Evolutionary conservation across 2,888 invertebrate species (phyloP), one percentile per base, ranked within the genome.

Genomic region (Leptinotarsa haldemani): DNA sequence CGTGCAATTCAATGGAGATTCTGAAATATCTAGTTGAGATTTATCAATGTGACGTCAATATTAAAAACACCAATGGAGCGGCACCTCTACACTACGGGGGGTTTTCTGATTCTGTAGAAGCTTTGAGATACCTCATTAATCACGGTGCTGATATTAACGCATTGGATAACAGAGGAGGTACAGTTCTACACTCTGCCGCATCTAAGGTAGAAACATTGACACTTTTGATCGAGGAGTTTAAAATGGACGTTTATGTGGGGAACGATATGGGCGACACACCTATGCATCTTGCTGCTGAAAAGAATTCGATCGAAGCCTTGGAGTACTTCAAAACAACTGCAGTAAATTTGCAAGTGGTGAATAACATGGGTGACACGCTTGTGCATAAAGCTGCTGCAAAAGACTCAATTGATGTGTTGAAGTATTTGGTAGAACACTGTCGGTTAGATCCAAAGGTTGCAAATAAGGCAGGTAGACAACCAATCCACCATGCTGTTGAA

Each of bases 371-470:
- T n/a, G 30, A 25, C 16, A 66, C 66, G 12, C 52, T 66, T 25
- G 4, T 66, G 4, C 66, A 66, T 40, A 30, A 52, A n/a, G 66
- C 66, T 40, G 50, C 52, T 30, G 30, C 30, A 30, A 30, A 30
- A 5, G 30, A 65, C 20, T 47, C 65, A 1, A 7, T 65, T 48
- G 22, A 50, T 48, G 18, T n/a, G 2, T 18, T 65, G 12, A 48
- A 65, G 13, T 65, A 18, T 20, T 40, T 65, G 20, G 15, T 48
- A 16, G 50, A n/a, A 5, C 13, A 65, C 7, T 65, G 65, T 65
- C 20, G n/a, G 16, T 22, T 65, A 7, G 22, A 65, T 20, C 2
- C 50, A 16, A 48, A 30, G 30, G 30, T 30, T 30, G 5, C 7
- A 1, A 30, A 30, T 30, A 30, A 30, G 30, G 1, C 30, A 30